Evolutionary conservation across 2,888 invertebrate species (phyloP).

Genomic region (Caenorhabditis sp.): DNA sequence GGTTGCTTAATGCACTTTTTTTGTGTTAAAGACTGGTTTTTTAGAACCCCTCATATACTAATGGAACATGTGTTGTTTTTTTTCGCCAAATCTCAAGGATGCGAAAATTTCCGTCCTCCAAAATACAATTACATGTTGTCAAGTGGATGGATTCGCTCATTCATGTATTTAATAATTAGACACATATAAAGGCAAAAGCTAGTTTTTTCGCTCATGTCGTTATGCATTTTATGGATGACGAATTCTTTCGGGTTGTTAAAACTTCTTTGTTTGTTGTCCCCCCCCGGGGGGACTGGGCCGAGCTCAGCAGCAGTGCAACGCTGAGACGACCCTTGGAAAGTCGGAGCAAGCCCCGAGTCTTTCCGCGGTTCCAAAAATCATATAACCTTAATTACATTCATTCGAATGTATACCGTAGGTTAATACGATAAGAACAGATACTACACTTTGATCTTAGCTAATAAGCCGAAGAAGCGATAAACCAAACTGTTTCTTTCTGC

Average conservation of each 20-base stretch:
- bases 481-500: neutral
- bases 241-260: too few species aligned
- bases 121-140: neutral
- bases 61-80: neutral
- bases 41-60: too few species aligned
- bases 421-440: slow-evolving; percentile 48
- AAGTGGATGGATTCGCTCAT: neutral
- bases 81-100: neutral
- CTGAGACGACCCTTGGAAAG: slow-evolving; percentile 37
- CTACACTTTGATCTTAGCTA: slow-evolving; percentile 48
- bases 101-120: neutral
- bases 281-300: slow-evolving; percentile 29
- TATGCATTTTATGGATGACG: slow-evolving; percentile 3
- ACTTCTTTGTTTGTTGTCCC: too few species aligned
- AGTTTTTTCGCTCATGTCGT: neutral
- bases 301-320: slow-evolving; percentile 40
- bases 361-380: slow-evolving; percentile 28
- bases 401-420: slow-evolving; percentile 43
- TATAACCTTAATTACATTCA: slow-evolving; percentile 43
- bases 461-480: slow-evolving; percentile 44
- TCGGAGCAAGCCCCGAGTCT: slow-evolving; percentile 38
- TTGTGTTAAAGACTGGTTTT: too few species aligned
- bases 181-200: neutral
- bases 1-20: too few species aligned
- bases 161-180: neutral